Evolutionary conservation across 2,113 vertebrate species (phyloP).

Genomic region (Limnothrissa miodon): DNA sequence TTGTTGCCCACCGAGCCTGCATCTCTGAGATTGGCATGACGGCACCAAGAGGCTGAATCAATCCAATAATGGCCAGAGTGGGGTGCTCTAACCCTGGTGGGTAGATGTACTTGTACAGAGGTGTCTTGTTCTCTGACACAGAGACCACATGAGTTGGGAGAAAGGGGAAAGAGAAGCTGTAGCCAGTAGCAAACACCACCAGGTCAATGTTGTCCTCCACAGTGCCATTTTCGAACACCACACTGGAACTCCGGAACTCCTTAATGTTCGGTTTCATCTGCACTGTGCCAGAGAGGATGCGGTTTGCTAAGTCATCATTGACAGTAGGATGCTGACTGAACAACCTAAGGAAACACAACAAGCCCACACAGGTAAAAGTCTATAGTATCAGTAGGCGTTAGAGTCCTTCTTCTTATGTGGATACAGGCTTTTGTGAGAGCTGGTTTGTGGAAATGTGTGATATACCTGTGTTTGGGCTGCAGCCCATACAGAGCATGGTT

Average conservation of each 20-base stretch:
- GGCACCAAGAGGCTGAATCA: constrained; percentile 86
- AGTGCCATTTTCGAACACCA: constrained; percentile 85
- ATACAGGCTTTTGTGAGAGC: not conserved
- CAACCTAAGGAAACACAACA: constrained; percentile 58
- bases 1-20: constrained; percentile 84
- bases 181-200: constrained; percentile 89
- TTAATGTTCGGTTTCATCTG: constrained; percentile 79
- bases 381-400: not conserved
- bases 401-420: too few species aligned
- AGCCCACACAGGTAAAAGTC: not conserved
- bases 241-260: constrained; percentile 77
- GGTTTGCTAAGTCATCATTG: constrained; percentile 88
- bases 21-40: constrained; percentile 91
- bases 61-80: constrained; percentile 84
- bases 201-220: constrained; percentile 75
- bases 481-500: constrained; percentile 81
- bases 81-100: constrained; percentile 76
- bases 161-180: constrained; percentile 86
- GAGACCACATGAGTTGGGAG: constrained; percentile 67
- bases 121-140: constrained; percentile 75
- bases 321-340: constrained; percentile 80
- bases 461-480: constrained; percentile 79
- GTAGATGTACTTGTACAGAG: constrained; percentile 83
- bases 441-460: not conserved
- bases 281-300: constrained; percentile 83